phyloP scores from a whole-genome alignment of 2,797 vertebrate species.

The Mus spretus region DNA sequence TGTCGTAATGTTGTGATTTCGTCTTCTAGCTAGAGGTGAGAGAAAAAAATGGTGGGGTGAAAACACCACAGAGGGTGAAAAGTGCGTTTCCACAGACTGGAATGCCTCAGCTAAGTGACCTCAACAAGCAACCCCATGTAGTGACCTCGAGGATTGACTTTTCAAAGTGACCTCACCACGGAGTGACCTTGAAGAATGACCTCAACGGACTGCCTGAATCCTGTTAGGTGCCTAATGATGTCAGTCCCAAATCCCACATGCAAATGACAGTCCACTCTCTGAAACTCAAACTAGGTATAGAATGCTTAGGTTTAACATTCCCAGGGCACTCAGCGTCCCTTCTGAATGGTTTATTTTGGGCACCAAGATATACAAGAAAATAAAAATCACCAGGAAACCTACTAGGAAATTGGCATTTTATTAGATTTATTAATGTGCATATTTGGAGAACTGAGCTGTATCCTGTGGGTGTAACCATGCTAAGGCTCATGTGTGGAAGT shows the following conservation, averaged over 20 bases:
- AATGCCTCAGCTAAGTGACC: neutral
- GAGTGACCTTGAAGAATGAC: neutral
- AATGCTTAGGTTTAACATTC: neutral
- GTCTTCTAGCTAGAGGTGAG: constrained; percentile 93
- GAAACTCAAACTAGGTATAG: neutral
- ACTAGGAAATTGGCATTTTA: neutral
- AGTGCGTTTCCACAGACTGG: neutral
- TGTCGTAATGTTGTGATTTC: constrained; percentile 97
- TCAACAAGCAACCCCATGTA: rapidly evolving
- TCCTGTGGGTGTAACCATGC: neutral
- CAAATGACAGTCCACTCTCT: neutral
- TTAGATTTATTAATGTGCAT: neutral
- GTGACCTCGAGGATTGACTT: no score
- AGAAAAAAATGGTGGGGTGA: constrained; percentile 27
- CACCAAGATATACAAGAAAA: neutral
- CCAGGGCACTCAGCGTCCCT: neutral
- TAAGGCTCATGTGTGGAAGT: neutral
- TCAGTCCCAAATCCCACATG: neutral
- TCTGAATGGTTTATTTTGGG: neutral
- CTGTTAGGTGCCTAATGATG: rapidly evolving
- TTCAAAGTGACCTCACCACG: neutral
- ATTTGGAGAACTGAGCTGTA: neutral
- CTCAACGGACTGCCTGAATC: neutral
- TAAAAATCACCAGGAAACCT: neutral
- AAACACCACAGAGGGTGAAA: constrained; percentile 28